These are phyloP conservation scores for Columba livia DNA, from an alignment of 2,113 vertebrate genomes.

Conservation along the genomic window DNA sequence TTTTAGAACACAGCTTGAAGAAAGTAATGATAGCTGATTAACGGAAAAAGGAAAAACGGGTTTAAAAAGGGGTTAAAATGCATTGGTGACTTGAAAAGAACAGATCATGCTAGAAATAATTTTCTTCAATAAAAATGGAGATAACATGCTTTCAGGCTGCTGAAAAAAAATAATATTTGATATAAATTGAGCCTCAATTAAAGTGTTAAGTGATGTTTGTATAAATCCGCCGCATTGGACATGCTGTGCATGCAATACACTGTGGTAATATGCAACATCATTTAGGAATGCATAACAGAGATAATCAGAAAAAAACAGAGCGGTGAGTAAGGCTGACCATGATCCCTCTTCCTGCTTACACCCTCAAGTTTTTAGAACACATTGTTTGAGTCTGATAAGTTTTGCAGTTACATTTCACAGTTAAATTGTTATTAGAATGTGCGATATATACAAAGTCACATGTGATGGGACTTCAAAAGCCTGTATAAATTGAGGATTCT, in stretches of 20 bases:
- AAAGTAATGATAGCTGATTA: neutral
- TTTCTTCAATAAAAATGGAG: neutral
- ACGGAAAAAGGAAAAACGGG: neutral
- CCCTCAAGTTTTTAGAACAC: neutral
- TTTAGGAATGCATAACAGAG: neutral
- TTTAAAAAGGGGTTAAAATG: neutral
- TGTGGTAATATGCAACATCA: neutral
- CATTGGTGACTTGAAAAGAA: neutral
- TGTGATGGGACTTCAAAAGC: neutral
- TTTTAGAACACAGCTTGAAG: neutral
- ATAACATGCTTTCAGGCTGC: neutral
- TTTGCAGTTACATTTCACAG: neutral
- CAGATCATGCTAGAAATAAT: neutral
- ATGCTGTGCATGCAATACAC: neutral
- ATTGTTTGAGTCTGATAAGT: neutral
- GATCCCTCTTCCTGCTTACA: neutral
- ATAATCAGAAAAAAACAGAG: neutral
- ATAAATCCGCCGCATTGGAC: neutral
- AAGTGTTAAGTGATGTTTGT: neutral
- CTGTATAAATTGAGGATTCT: neutral
- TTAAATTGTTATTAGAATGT: neutral
- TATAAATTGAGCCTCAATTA: neutral
- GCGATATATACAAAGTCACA: fast-evolving
- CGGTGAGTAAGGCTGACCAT: neutral
- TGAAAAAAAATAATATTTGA: neutral